phyloP scores from a whole-genome alignment of 2,888 invertebrate genomes.

The Zelleria hepariella region DNA sequence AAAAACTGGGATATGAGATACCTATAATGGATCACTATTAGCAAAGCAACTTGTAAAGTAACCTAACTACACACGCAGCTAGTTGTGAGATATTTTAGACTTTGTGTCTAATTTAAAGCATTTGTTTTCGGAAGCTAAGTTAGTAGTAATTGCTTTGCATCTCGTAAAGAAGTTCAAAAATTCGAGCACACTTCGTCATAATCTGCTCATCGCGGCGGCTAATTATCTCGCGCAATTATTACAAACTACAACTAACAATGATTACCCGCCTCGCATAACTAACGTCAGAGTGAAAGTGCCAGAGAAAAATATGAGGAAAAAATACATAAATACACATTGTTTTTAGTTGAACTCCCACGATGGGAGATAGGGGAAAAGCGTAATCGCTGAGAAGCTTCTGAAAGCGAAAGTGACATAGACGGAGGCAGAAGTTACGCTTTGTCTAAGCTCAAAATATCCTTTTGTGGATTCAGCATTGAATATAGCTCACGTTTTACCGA shows the following conservation, averaged over 20 bases:
- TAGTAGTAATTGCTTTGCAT: no score
- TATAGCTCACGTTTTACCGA: no score
- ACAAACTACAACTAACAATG: constrained; percentile 27
- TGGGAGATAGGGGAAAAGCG: constrained; percentile 62
- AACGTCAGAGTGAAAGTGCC: constrained; percentile 56
- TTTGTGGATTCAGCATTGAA: no score
- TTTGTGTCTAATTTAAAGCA: not conserved
- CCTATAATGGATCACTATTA: no score
- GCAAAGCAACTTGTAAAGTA: no score
- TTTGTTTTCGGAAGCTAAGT: not conserved
- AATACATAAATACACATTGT: constrained; percentile 57
- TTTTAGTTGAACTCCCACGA: constrained; percentile 52
- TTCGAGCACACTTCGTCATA: not conserved
- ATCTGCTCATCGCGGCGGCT: not conserved
- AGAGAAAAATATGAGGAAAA: constrained; percentile 27
- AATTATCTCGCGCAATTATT: constrained; percentile 24
- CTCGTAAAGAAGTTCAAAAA: not conserved
- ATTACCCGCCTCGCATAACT: constrained; percentile 23
- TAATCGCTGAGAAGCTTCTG: constrained; percentile 59
- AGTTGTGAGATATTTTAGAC: not conserved
- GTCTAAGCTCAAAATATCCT: no score
- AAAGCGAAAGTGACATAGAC: constrained; percentile 52
- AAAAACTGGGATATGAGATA: no score
- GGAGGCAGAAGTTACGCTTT: no score
- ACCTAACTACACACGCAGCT: no score